Evolutionary conservation across 2,888 invertebrate species (phyloP).

Genomic region (Alsophila aescularia): DNA sequence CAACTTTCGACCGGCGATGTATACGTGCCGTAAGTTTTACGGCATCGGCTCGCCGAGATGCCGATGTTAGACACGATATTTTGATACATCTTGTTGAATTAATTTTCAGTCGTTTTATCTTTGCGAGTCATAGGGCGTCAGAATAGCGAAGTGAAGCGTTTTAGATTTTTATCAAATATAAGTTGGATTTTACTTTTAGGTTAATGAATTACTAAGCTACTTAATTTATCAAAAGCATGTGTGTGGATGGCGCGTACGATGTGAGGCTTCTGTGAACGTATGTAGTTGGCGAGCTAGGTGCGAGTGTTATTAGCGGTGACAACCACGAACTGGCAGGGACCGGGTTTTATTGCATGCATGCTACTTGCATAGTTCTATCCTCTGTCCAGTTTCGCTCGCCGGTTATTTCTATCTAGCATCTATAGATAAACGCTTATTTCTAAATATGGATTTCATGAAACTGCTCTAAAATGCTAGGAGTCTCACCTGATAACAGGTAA

Average conservation of each 20-base stretch:
- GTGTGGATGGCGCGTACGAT: constrained; percentile 22
- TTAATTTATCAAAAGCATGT: constrained; percentile 26
- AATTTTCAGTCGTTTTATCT: constrained; percentile 56
- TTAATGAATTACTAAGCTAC: constrained; percentile 29
- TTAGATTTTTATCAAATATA: constrained; percentile 4
- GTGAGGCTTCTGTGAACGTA: constrained; percentile 25
- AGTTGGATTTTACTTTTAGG: constrained; percentile 24
- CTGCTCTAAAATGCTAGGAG: background rate
- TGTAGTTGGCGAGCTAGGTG: constrained; percentile 1
- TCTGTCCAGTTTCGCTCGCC: constrained; percentile 17
- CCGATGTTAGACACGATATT: constrained; percentile 54
- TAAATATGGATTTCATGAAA: background rate
- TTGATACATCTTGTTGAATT: constrained; percentile 66
- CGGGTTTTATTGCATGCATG: constrained; percentile 23
- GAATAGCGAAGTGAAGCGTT: constrained; percentile 40
- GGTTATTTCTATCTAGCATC: constrained; percentile 19
- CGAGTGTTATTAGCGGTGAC: constrained; percentile 23
- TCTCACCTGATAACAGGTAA: background rate
- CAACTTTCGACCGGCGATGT: constrained; percentile 51
- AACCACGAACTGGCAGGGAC: constrained; percentile 26
- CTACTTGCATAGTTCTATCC: constrained; percentile 26
- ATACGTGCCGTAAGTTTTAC: constrained; percentile 40
- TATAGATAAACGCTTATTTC: background rate
- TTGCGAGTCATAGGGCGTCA: constrained; percentile 61
- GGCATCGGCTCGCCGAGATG: constrained; percentile 50